phyloP scores from a whole-genome alignment of 2,888 invertebrate species.

The Tetragnatha montana region DNA sequence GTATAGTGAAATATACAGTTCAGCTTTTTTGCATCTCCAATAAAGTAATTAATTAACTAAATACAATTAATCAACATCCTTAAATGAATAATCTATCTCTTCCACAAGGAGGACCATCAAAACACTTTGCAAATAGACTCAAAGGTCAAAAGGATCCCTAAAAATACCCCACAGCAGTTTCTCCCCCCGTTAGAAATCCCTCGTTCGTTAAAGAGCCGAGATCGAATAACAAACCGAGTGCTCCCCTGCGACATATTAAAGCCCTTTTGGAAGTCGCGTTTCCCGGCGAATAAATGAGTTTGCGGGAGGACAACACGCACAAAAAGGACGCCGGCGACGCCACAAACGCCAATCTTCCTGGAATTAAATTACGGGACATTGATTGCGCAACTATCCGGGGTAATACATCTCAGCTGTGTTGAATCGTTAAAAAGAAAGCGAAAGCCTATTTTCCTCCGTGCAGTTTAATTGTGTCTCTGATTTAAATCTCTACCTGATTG shows the following conservation, averaged over 20 bases:
- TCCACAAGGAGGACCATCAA: not conserved
- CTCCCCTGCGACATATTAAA: not conserved
- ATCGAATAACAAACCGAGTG: not conserved
- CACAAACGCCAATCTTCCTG: constrained; percentile 31
- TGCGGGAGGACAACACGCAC: not conserved
- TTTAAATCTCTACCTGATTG: not conserved
- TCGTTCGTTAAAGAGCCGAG: not conserved
- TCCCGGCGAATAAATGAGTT: constrained; percentile 30
- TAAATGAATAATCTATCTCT: not conserved
- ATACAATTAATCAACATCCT: not conserved
- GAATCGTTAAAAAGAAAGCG: constrained; percentile 34
- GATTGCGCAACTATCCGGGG: constrained; percentile 43
- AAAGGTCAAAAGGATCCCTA: not conserved
- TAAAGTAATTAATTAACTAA: too few relatives aligned
- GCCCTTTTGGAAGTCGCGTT: not conserved
- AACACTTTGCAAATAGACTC: too few relatives aligned
- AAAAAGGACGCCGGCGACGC: constrained; percentile 18
- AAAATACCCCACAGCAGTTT: not conserved
- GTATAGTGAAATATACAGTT: too few relatives aligned
- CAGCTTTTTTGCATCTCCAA: too few relatives aligned
- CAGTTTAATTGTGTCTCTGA: constrained; percentile 23
- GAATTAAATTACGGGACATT: constrained; percentile 52
- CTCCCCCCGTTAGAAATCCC: not conserved
- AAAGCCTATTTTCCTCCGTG: not conserved
- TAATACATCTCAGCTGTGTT: constrained; percentile 5